These are phyloP conservation scores for Operophtera brumata DNA, from an alignment of 2,888 invertebrate genomes.

Conservation along the genomic window DNA sequence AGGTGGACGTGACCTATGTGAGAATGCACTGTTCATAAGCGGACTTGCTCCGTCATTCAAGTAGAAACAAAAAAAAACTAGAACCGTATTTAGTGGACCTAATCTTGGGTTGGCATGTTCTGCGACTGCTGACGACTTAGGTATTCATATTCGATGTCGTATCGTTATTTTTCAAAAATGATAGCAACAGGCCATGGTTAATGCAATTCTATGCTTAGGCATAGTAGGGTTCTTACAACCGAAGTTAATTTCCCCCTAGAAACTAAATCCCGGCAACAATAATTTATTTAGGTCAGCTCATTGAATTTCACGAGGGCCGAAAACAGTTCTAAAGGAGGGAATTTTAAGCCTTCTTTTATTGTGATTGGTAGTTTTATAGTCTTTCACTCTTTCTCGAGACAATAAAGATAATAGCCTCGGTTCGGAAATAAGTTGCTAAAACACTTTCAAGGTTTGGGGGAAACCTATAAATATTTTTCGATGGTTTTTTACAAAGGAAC, in stretches of 20 bases:
- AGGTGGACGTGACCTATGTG: too few species aligned
- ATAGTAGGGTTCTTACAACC: too few species aligned
- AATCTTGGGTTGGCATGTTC: too few species aligned
- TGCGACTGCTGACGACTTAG: too few species aligned
- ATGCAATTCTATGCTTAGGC: too few species aligned
- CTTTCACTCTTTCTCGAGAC: conserved; percentile 24
- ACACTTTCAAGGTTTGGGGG: conserved; percentile 6
- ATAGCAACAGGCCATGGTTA: too few species aligned
- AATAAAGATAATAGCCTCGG: conserved; percentile 26
- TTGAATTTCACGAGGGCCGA: conserved; percentile 30
- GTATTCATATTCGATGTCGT: too few species aligned
- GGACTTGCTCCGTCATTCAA: too few species aligned
- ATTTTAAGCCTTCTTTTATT: conserved; percentile 29
- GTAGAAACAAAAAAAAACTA: too few species aligned
- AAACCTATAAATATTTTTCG: not conserved
- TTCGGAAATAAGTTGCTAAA: conserved; percentile 16
- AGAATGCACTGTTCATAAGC: too few species aligned
- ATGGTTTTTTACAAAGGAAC: not conserved
- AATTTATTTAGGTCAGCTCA: conserved; percentile 28
- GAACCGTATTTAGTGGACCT: too few species aligned
- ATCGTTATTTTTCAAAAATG: too few species aligned
- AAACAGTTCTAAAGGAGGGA: conserved; percentile 23
- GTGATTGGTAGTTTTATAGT: conserved; percentile 31
- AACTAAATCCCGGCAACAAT: conserved; percentile 15
- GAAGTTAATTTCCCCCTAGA: not conserved